These are phyloP conservation scores for Candidula unifasciata DNA, from an alignment of 2,888 invertebrate species.

Conservation along the genomic window DNA sequence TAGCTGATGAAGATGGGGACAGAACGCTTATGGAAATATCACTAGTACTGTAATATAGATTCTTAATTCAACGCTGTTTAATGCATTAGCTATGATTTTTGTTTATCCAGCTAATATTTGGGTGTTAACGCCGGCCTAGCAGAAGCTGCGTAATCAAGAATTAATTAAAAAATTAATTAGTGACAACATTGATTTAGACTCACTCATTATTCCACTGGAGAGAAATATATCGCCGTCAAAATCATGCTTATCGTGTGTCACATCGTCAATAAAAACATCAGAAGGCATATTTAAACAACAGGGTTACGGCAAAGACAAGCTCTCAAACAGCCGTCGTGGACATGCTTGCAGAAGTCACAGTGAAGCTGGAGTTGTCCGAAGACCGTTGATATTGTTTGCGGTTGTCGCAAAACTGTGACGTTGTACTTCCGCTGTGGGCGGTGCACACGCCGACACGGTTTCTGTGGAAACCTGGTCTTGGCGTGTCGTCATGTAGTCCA, in stretches of 20 bases:
- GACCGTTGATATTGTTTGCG: background rate
- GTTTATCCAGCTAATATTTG: too few relatives aligned
- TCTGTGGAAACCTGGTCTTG: background rate
- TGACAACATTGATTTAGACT: too few relatives aligned
- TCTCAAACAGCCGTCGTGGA: background rate
- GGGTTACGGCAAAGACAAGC: background rate
- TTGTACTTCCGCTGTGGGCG: background rate
- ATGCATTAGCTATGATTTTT: too few relatives aligned
- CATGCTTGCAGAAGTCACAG: background rate
- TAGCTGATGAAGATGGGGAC: too few relatives aligned
- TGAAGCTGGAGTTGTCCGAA: background rate
- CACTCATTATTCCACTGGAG: slow-evolving; percentile 47
- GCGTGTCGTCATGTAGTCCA: background rate
- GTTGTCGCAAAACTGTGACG: slow-evolving; percentile 2
- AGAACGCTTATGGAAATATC: too few relatives aligned
- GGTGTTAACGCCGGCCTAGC: too few relatives aligned
- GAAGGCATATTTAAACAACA: slow-evolving; percentile 27
- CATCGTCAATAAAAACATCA: slow-evolving; percentile 26
- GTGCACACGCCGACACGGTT: background rate
- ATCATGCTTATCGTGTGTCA: slow-evolving; percentile 9
- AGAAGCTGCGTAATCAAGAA: too few relatives aligned
- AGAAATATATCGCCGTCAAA: slow-evolving; percentile 43
- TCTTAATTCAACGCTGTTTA: too few relatives aligned
- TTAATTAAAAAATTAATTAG: too few relatives aligned
- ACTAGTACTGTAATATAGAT: too few relatives aligned